phyloP scores from a whole-genome alignment of 2,888 invertebrate species.

The Hirtodrosophila duncani region DNA sequence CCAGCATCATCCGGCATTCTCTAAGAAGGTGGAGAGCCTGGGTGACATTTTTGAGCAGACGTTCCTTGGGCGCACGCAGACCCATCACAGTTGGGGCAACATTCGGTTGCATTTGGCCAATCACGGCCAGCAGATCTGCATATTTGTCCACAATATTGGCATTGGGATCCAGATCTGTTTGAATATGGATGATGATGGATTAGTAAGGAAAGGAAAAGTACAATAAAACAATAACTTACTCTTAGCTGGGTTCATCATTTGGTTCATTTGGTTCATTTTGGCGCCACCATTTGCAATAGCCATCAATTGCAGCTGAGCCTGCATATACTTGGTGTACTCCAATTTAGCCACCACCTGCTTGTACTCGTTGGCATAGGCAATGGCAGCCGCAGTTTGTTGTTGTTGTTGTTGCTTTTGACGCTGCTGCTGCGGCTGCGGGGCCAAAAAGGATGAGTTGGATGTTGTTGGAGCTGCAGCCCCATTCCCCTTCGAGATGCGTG shows the following conservation, averaged over 20 bases:
- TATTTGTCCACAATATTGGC: slow-evolving; percentile 32
- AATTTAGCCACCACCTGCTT: slow-evolving; percentile 54
- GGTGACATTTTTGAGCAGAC: slow-evolving; percentile 48
- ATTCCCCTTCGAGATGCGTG: neutral
- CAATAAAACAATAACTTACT: neutral
- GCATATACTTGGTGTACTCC: slow-evolving; percentile 51
- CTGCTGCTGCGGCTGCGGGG: neutral
- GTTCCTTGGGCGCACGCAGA: slow-evolving; percentile 52
- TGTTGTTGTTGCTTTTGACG: neutral
- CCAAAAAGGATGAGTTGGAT: no score
- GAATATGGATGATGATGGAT: no score
- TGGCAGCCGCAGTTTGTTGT: slow-evolving; percentile 16
- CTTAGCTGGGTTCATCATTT: no score
- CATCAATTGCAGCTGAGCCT: slow-evolving; percentile 51
- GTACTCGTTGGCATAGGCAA: slow-evolving; percentile 46
- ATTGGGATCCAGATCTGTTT: slow-evolving; percentile 29
- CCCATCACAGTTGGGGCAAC: slow-evolving; percentile 43
- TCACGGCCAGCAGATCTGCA: slow-evolving; percentile 25
- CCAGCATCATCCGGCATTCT: slow-evolving; percentile 42
- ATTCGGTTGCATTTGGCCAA: slow-evolving; percentile 37
- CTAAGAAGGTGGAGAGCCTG: slow-evolving; percentile 52
- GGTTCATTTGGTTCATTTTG: no score
- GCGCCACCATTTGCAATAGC: slow-evolving; percentile 11
- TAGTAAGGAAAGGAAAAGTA: no score
- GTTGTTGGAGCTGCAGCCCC: neutral